Evolutionary conservation across 2,888 invertebrate species (phyloP).

Genomic region (Cordilura impudica): DNA sequence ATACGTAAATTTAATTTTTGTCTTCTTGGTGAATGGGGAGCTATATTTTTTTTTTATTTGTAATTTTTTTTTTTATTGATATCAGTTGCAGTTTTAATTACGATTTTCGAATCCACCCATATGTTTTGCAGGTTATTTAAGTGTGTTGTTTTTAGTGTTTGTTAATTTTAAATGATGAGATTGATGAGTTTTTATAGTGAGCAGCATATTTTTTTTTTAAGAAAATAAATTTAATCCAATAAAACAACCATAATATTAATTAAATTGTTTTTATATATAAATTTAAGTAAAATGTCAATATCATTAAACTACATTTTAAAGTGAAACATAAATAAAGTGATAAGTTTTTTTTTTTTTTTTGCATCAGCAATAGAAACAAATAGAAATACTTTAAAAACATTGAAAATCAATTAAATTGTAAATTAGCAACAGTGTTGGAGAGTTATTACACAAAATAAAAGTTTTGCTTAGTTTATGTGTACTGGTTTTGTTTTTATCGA

Average conservation of each 20-base stretch:
- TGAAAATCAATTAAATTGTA: constrained; percentile 7
- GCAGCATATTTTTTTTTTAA: constrained; percentile 38
- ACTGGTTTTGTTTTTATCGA: background rate
- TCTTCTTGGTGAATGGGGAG: constrained; percentile 96
- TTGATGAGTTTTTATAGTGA: constrained; percentile 58
- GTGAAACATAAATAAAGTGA: constrained; percentile 10
- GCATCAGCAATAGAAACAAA: background rate
- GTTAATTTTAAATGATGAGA: constrained; percentile 43
- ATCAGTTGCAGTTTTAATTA: constrained; percentile 34
- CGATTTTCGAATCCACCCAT: constrained; percentile 21
- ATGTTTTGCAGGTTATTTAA: background rate
- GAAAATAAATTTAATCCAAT: constrained; percentile 48
- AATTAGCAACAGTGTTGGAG: constrained; percentile 16
- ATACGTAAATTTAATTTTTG: constrained; percentile 97
- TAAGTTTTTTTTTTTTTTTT: background rate
- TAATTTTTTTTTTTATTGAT: no score
- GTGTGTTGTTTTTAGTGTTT: constrained; percentile 59
- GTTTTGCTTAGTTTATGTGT: background rate
- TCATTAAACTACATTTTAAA: constrained; percentile 27
- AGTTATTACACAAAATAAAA: background rate
- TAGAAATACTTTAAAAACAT: background rate
- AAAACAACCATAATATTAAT: constrained; percentile 44
- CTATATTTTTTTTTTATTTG: constrained; percentile 78
- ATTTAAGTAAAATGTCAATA: background rate
- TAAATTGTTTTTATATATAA: constrained; percentile 25